Percentiles rank a stretch among this genome's conserved stretches.
phyloP scores from a whole-genome alignment of 2,797 vertebrate species.

The Linurgus olivaceus region DNA sequence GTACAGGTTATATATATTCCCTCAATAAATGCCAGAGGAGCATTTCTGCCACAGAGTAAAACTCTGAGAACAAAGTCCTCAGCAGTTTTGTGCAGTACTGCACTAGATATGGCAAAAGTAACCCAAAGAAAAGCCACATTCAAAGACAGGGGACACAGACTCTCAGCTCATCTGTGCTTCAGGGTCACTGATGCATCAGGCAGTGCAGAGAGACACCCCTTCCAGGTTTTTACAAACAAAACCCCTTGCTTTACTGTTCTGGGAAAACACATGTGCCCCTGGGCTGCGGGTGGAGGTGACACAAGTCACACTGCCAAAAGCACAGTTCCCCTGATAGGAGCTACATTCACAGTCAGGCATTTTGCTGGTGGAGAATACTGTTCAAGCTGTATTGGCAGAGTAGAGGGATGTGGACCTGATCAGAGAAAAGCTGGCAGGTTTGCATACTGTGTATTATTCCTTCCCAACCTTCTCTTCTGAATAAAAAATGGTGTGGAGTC shows the following conservation, averaged over 20 bases:
- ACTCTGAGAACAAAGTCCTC: neutral
- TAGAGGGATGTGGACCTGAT: constrained; percentile 24
- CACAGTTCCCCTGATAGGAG: neutral
- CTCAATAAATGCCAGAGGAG: neutral
- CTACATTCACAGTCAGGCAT: neutral
- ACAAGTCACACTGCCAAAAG: neutral
- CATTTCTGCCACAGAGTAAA: neutral
- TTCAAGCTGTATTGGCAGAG: constrained; percentile 15
- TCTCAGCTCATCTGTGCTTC: neutral
- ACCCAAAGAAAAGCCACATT: neutral
- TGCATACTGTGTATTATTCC: constrained; percentile 42
- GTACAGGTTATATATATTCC: neutral
- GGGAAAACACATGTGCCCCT: neutral
- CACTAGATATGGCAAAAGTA: neutral
- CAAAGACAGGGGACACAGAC: neutral
- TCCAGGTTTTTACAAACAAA: neutral
- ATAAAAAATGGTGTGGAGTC: constrained; percentile 67
- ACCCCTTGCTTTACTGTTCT: neutral
- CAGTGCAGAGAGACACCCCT: neutral
- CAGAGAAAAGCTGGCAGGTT: constrained; percentile 38
- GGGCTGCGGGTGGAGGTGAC: neutral
- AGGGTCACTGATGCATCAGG: neutral
- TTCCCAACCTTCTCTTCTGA: constrained; percentile 60
- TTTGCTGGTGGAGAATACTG: constrained; percentile 3
- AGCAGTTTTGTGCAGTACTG: neutral